Evolutionary conservation across 2,797 vertebrate species (phyloP).

Genomic region (Rhincodon typus): DNA sequence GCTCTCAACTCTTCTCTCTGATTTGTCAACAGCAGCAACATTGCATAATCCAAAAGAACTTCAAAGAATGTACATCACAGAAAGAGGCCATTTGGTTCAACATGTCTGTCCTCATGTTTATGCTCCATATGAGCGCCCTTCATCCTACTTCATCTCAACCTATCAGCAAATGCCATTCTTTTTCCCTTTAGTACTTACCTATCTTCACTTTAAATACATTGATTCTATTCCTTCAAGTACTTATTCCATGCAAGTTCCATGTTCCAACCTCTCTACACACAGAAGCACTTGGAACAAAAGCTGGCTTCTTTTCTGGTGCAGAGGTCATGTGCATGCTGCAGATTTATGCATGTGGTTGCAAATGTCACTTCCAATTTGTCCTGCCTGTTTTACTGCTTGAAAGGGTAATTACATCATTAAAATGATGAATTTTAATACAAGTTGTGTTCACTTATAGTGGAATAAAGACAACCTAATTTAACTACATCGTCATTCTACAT

Average conservation of each 20-base stretch:
- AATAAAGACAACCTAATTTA: background rate
- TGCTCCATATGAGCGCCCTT: background rate
- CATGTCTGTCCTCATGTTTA: background rate
- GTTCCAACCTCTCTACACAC: background rate
- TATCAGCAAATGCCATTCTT: background rate
- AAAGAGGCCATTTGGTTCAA: background rate
- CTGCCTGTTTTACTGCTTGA: background rate
- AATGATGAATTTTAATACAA: background rate
- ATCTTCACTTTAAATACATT: background rate
- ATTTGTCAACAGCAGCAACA: background rate
- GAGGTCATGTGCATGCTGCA: background rate
- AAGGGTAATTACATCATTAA: background rate
- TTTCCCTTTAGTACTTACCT: background rate
- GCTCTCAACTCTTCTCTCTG: background rate
- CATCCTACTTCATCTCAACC: background rate
- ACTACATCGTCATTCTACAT: background rate
- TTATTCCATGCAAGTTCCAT: background rate
- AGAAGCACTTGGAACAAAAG: background rate
- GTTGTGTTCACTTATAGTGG: background rate
- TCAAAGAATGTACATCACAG: background rate
- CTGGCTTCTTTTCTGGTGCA: background rate
- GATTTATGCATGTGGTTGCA: background rate
- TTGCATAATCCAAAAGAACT: background rate
- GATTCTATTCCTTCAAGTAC: background rate
- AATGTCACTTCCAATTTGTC: background rate